Base-by-base conservation (phyloP, 1,140 invertebrate species). In the Colletes gigas region DNA sequence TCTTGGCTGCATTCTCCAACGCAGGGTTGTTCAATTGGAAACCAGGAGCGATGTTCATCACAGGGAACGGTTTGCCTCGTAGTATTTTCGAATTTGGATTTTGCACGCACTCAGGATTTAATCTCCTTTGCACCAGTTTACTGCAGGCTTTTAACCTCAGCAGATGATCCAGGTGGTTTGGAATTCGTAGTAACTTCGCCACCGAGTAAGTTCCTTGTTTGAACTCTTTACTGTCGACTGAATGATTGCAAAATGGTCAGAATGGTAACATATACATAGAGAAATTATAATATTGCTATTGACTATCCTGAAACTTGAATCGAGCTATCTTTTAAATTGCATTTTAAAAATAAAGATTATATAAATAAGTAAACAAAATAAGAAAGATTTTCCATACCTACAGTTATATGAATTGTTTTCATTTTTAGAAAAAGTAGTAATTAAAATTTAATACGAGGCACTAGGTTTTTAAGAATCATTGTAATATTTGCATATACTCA, bases 221-320 rank as follows among this genome's bases (percentile, higher is more conserved):
- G 89, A 99, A 99, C 73, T 97, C 97, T 76, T 95, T 94, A 93
- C 96, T 96, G 75, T 96, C 94, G 94, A 98, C 97, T 98, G n/a
- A 90, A 81, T 88, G 63, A 84, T 72, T 72, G 88, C 69, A 81
- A 81, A 77, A 78, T 83, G 80, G 78, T 74, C 10, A 76, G 76
- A 59, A 81, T 66, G 0, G 30, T 30, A 30, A 30, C 30, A 30
- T 30, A 30, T 30, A 30, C 30, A 30, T 30, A 30, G 30, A 30
- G 30, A 30, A 30, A 30, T 30, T 30, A 30, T 30, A 30, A 30
- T 30, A 30, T 30, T 30, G 2, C 73, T 44, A 44, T 44, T 44
- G 8, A 9, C 8, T 44, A 44, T 44, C 8, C 44, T 44, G 8
- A 44, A 30, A 30, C 30, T 30, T 30, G 30, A 30, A 30, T 30